phyloP scores from a whole-genome alignment of 2,888 invertebrate species.

The Urechis unicinctus region DNA sequence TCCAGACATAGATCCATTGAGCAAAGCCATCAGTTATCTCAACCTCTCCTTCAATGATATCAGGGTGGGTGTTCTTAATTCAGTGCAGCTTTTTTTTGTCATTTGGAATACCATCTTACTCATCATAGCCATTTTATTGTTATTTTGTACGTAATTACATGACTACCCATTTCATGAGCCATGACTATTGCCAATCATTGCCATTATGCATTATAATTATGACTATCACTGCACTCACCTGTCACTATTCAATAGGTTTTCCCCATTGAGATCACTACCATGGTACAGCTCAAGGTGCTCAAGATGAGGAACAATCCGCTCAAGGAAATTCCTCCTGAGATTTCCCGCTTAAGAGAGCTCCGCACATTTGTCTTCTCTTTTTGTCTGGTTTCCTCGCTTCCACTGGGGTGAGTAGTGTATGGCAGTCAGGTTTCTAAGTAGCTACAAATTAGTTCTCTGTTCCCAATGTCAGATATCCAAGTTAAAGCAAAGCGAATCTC shows the following conservation, averaged over 20 bases:
- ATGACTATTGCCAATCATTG: neutral
- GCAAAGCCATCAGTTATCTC: conserved; percentile 37
- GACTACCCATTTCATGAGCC: neutral
- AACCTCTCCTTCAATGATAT: conserved; percentile 48
- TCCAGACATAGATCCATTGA: conserved; percentile 22
- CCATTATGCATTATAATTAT: neutral
- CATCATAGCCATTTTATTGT: too few species aligned
- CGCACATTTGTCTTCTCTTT: conserved; percentile 38
- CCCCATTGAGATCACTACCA: conserved; percentile 35
- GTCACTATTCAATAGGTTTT: conserved; percentile 23
- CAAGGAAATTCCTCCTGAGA: conserved; percentile 35
- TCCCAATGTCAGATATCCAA: neutral
- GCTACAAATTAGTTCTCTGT: neutral
- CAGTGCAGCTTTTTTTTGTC: too few species aligned
- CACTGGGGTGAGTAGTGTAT: conserved; percentile 29
- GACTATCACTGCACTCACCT: neutral
- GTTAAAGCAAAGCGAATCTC: too few species aligned
- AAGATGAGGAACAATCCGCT: conserved; percentile 47
- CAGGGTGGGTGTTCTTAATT: conserved; percentile 29
- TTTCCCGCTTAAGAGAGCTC: conserved; percentile 33
- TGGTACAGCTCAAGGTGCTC: conserved; percentile 36
- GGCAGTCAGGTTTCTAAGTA: neutral
- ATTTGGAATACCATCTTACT: too few species aligned
- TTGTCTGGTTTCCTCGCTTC: conserved; percentile 40
- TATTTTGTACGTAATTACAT: neutral